phyloP scores from a whole-genome alignment of 2,888 invertebrate genomes.

The Incurvaria masculella region DNA sequence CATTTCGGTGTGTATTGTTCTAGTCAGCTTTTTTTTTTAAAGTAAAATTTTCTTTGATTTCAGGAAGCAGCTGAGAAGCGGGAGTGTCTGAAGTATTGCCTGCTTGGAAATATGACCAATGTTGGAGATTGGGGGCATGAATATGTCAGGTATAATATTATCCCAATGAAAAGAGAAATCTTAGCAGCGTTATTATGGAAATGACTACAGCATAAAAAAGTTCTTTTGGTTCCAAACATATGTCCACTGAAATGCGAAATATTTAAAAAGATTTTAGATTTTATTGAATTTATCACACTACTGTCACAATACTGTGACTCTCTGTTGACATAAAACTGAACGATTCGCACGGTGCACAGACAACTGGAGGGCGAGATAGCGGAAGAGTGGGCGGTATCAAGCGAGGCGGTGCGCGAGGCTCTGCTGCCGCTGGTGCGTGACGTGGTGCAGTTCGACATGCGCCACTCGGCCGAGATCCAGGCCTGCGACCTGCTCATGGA shows the following conservation, averaged over 20 bases:
- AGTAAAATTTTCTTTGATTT: constrained; percentile 16
- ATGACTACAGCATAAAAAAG: too few species aligned
- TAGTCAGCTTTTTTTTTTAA: background rate
- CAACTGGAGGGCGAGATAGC: constrained; percentile 90
- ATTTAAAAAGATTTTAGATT: too few species aligned
- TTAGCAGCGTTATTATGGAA: too few species aligned
- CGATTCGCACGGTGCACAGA: constrained; percentile 53
- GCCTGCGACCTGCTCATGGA: constrained; percentile 98
- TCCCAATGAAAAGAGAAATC: too few species aligned
- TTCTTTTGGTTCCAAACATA: too few species aligned
- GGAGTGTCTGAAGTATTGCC: constrained; percentile 90
- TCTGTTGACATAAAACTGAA: too few species aligned
- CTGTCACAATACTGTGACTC: too few species aligned
- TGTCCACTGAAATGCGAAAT: too few species aligned
- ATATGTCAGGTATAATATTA: constrained; percentile 94
- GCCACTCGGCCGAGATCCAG: constrained; percentile 97
- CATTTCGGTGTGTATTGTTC: background rate
- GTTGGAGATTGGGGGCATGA: constrained; percentile 99
- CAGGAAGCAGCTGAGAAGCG: constrained; percentile 56
- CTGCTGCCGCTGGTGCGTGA: constrained; percentile 78
- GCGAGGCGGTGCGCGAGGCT: constrained; percentile 43
- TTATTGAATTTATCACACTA: too few species aligned
- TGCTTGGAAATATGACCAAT: constrained; percentile 76
- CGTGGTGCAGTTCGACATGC: constrained; percentile 93
- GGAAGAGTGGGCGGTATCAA: constrained; percentile 70